These are phyloP conservation scores for Stratiomys singularior DNA, from an alignment of 2,888 invertebrate species.

Conservation along the genomic window DNA sequence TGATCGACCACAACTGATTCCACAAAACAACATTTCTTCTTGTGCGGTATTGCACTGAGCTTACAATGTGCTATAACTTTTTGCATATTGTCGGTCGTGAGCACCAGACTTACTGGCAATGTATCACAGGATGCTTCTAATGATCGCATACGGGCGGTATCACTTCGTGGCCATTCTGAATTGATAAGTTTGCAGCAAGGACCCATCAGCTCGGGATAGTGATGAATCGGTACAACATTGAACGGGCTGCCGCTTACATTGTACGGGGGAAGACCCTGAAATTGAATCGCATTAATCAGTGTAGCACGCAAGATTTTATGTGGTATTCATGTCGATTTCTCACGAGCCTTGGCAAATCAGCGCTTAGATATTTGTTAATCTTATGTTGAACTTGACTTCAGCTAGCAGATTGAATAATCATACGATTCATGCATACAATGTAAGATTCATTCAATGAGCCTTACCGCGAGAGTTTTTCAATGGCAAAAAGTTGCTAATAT, in stretches of 20 bases:
- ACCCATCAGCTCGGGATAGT: constrained; percentile 75
- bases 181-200: constrained; percentile 82
- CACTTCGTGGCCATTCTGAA: constrained; percentile 88
- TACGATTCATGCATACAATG: too few species aligned
- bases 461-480: too few species aligned
- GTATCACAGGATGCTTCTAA: constrained; percentile 77
- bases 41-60: constrained; percentile 76
- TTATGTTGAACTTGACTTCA: too few species aligned
- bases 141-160: constrained; percentile 80
- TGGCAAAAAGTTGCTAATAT: too few species aligned
- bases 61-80: constrained; percentile 83
- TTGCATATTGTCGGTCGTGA: constrained; percentile 69
- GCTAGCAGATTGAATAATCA: too few species aligned
- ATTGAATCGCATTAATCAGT: not conserved
- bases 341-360: too few species aligned
- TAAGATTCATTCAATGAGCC: too few species aligned
- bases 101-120: constrained; percentile 77
- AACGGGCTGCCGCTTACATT: constrained; percentile 65
- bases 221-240: constrained; percentile 76
- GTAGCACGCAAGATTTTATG: too few species aligned
- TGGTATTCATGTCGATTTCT: too few species aligned
- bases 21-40: constrained; percentile 78
- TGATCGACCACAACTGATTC: constrained; percentile 84
- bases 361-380: too few species aligned
- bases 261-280: constrained; percentile 64